A percentile compares a stretch with the other conserved stretches of the same genome.
Evolutionary conservation across 37 sponge, comb jelly and placozoan species (phyloP).

Genomic region (Agelas oroides): DNA sequence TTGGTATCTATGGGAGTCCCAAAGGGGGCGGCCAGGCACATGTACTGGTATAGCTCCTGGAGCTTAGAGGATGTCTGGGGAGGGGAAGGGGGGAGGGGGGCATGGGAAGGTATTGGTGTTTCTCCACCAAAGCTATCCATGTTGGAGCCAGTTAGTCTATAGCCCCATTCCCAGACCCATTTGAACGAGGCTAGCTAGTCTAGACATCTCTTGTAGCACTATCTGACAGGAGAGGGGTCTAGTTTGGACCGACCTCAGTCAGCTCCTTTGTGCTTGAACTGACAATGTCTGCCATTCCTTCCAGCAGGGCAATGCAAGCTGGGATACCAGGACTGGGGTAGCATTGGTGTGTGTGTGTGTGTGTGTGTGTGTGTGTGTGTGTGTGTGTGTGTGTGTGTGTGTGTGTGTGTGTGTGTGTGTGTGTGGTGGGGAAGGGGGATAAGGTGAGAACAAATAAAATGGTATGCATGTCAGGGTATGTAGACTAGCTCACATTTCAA

Average conservation of each 20-base stretch:
- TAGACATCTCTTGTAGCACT: too few relatives aligned
- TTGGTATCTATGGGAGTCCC: slow-evolving; percentile 69
- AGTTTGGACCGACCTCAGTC: slow-evolving; percentile 21
- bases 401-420: too few relatives aligned
- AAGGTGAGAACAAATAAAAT: too few relatives aligned
- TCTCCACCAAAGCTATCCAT: too few relatives aligned
- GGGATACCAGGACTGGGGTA: slow-evolving; percentile 76
- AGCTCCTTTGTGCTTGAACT: slow-evolving; percentile 38
- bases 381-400: neutral
- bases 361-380: neutral
- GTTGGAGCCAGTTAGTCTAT: too few relatives aligned
- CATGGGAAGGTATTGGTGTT: neutral
- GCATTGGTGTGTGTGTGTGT: neutral
- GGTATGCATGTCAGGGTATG: too few relatives aligned
- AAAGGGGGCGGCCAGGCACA: slow-evolving; percentile 70
- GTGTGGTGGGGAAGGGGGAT: too few relatives aligned
- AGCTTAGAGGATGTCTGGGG: slow-evolving; percentile 38
- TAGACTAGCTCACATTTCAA: slow-evolving; percentile 74
- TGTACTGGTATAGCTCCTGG: slow-evolving; percentile 63
- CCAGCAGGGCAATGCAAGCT: slow-evolving; percentile 68
- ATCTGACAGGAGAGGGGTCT: too few relatives aligned
- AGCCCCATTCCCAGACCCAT: too few relatives aligned
- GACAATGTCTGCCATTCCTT: slow-evolving; percentile 69
- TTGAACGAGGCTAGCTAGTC: too few relatives aligned
- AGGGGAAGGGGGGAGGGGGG: neutral